phyloP scores from a whole-genome alignment of 2,113 vertebrate species.

The Xiphophorus couchianus region DNA sequence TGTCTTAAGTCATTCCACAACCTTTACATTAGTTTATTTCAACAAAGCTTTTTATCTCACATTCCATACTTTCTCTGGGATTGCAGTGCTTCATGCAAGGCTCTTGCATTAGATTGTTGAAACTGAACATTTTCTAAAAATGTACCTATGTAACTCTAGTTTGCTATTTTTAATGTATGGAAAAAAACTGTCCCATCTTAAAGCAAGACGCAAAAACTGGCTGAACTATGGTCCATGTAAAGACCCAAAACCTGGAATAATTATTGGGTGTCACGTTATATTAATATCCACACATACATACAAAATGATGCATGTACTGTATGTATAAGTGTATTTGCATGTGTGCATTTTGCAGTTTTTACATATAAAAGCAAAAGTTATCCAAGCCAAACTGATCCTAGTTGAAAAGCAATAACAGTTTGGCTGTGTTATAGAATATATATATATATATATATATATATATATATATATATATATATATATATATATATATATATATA shows the following conservation, averaged over 20 bases:
- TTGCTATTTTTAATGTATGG: background rate
- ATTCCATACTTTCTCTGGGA: slow-evolving; percentile 8
- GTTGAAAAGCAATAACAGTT: background rate
- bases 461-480: no score
- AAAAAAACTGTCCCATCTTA: background rate
- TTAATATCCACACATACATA: no score
- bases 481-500: no score
- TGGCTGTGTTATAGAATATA: no score
- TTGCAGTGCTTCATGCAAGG: background rate
- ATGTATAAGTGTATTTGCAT: no score
- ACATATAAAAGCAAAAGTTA: background rate
- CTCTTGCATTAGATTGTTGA: background rate
- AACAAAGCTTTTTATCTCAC: background rate
- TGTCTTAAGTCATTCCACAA: background rate
- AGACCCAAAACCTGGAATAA: no score
- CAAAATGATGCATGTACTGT: no score
- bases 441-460: no score
- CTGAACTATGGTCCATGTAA: no score
- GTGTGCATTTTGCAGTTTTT: background rate
- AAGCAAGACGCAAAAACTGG: no score
- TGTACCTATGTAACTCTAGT: rapidly evolving
- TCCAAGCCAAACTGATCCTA: background rate
- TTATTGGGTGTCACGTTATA: no score
- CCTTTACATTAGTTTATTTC: background rate
- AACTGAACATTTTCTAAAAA: background rate